Evolutionary conservation across 2,888 invertebrate species (phyloP).

Genomic region (Plebejus anna): DNA sequence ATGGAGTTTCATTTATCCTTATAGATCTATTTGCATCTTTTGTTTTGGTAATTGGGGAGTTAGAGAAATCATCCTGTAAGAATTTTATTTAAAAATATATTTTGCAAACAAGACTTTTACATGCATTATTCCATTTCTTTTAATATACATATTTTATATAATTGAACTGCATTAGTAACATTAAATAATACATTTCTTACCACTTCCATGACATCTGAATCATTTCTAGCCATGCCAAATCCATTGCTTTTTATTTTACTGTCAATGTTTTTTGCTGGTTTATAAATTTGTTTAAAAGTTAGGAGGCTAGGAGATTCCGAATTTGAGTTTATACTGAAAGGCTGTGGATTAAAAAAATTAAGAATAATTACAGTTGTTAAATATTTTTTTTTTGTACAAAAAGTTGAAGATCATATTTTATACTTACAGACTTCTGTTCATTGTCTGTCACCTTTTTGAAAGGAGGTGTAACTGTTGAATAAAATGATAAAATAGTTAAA

Average conservation of each 20-base stretch:
- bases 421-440: conserved; percentile 21
- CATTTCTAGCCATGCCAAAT: conserved; percentile 22
- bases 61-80: conserved; percentile 33
- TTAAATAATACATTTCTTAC: conserved; percentile 36
- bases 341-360: not conserved
- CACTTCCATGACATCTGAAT: conserved; percentile 43
- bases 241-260: conserved; percentile 14
- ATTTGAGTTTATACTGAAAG: not conserved
- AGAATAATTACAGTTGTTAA: not conserved
- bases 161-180: not conserved
- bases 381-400: not conserved
- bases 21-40: conserved; percentile 36
- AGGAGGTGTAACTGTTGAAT: conserved; percentile 29
- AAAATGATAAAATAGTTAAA: not conserved
- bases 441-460: conserved; percentile 12
- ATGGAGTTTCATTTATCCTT: conserved; percentile 41
- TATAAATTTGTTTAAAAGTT: conserved; percentile 1
- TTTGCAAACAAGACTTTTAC: too few relatives aligned
- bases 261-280: not conserved
- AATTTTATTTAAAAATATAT: conserved; percentile 12
- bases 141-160: not conserved
- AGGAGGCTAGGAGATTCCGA: conserved; percentile 18
- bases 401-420: not conserved
- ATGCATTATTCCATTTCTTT: not conserved
- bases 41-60: conserved; percentile 19